Conservation (phyloP, 1,140 invertebrate species). For the Adoxophyes honmai region DNA sequence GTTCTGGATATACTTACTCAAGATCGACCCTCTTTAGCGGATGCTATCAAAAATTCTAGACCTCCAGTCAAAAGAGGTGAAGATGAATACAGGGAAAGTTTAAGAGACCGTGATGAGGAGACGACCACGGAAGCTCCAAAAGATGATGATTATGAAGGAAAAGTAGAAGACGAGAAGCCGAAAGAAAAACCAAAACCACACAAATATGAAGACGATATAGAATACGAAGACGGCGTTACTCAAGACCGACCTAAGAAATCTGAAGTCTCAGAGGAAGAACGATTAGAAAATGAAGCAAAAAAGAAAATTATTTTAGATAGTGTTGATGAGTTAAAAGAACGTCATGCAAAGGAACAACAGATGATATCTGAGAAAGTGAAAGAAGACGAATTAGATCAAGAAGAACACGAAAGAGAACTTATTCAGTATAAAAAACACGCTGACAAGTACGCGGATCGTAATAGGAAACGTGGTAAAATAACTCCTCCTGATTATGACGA, state of each 20-base stretch:
- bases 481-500: conserved; percentile 45
- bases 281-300: conserved; percentile 49
- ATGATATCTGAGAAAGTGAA: conserved; percentile 55
- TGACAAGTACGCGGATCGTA: background rate
- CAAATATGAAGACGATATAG: conserved; percentile 27
- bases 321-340: conserved; percentile 62
- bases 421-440: conserved; percentile 10
- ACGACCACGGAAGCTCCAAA: no score
- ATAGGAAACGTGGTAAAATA: conserved; percentile 22
- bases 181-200: conserved; percentile 16
- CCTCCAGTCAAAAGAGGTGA: conserved; percentile 16
- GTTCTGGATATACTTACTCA: conserved; percentile 56
- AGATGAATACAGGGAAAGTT: conserved; percentile 15
- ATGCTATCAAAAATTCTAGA: conserved; percentile 23
- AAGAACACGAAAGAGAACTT: conserved; percentile 52
- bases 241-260: conserved; percentile 25
- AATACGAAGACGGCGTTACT: conserved; percentile 27
- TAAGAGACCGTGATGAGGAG: background rate
- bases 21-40: conserved; percentile 24
- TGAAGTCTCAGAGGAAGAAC: conserved; percentile 34
- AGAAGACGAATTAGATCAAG: conserved; percentile 57
- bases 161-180: conserved; percentile 18
- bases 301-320: conserved; percentile 56
- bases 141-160: conserved; percentile 13
- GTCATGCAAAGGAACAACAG: conserved; percentile 59